Evolutionary conservation across 2,888 invertebrate species (phyloP).

Genomic region (Agrenia bidenticulata): DNA sequence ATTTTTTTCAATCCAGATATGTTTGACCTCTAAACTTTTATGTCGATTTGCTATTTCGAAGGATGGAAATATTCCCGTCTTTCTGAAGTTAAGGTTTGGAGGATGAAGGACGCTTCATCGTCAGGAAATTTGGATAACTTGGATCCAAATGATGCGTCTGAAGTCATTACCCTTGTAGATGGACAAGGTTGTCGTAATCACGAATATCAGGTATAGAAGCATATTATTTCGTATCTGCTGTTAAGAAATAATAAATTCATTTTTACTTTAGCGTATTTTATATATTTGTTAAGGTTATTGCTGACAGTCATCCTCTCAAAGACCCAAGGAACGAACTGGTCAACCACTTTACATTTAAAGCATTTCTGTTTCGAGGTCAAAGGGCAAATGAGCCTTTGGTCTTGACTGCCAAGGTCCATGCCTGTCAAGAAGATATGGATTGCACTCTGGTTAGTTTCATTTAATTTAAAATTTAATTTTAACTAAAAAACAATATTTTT

Average conservation of each 20-base stretch:
- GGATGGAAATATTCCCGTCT: conserved; percentile 50
- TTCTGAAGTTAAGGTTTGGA: conserved; percentile 52
- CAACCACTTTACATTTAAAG: conserved; percentile 51
- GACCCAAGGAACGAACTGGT: conserved; percentile 51
- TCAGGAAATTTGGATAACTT: conserved; percentile 36
- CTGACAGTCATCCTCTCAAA: conserved; percentile 47
- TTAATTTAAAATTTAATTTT: too few relatives aligned
- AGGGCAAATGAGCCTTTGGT: conserved; percentile 51
- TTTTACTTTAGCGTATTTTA: too few relatives aligned
- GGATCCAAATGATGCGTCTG: conserved; percentile 49
- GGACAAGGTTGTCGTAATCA: conserved; percentile 47
- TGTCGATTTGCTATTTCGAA: too few relatives aligned
- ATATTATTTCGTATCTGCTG: neutral
- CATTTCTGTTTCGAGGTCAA: conserved; percentile 52
- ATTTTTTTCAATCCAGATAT: neutral
- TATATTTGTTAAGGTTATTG: conserved; percentile 41
- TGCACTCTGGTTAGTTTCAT: conserved; percentile 40
- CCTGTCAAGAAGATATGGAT: conserved; percentile 49
- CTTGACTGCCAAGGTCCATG: conserved; percentile 51
- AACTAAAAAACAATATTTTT: neutral
- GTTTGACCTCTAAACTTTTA: neutral
- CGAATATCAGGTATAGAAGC: conserved; percentile 41
- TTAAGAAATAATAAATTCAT: neutral
- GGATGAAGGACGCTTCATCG: conserved; percentile 44
- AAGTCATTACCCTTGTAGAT: conserved; percentile 51